Base-by-base conservation (phyloP, 2,113 vertebrate species). In the Hypanus sabinus region DNA sequence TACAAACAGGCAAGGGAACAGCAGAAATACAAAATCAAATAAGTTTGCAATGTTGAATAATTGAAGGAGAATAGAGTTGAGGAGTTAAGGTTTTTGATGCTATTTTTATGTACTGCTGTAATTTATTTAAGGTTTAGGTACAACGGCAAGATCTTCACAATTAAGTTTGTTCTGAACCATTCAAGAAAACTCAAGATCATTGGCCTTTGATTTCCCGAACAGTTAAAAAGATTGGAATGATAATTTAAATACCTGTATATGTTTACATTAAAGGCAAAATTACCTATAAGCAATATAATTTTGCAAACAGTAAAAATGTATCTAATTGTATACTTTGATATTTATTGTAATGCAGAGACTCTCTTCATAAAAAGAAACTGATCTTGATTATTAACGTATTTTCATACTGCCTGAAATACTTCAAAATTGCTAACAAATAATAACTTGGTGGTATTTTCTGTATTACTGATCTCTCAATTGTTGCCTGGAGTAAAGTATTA, bases 401-500 rank as follows among this genome's bases (percentile, higher is more conserved):
- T 87, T 55, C 27, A 30, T 87, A 65, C 57, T 16, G 57, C 55
- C 85, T 90, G 62, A 88, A 88, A 65, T n/a, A 65, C 85, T 90
- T 68, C 60, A 33, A 90, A 65, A 65, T 30, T 36, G 57, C 60
- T 33, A 65, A 90, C 57, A 68, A n/a, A 36, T 65, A 90, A 90
- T 68, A 30, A 65, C 14, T 62, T 62, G 60, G 65, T n/a, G n/a
- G 60, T 33, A 90, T n/a, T 62, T 90, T 90, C 57, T 20, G 60
- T 65, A 33, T 65, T 27, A 24, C 57, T 62, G 83, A 88, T 88
- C 11, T 62, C 83, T 88, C 83, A 88, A 18, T 88, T 90, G 85
- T 90, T 90, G 85, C 85, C 85, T 65, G 30, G 60, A 90, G 85
- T 90, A 68, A 90, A 90, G 85, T 12, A 90, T 65, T 90, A 90